Evolutionary conservation across 2,888 invertebrate species (phyloP).

Genomic region (Ceraclea dissimilis): DNA sequence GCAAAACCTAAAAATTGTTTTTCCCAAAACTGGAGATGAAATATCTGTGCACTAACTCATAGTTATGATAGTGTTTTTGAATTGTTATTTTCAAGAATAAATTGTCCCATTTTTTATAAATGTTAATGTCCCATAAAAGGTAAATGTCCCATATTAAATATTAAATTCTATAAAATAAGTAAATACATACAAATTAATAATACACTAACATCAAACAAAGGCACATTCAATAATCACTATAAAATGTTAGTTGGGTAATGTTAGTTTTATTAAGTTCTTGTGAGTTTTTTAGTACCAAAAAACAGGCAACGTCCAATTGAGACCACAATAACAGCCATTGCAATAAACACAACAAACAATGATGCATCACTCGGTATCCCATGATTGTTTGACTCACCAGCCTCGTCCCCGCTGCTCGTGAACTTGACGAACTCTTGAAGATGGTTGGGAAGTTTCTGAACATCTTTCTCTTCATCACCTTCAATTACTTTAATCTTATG

Average conservation of each 20-base stretch:
- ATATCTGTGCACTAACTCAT: too few species aligned
- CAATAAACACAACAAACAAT: slow-evolving; percentile 37
- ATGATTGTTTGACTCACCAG: slow-evolving; percentile 40
- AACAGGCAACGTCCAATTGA: slow-evolving; percentile 31
- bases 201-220: too few species aligned
- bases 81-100: too few species aligned
- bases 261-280: neutral
- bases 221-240: neutral
- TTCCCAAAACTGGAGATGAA: too few species aligned
- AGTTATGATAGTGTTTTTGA: too few species aligned
- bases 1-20: too few species aligned
- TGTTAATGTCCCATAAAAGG: too few species aligned
- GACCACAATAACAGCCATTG: slow-evolving; percentile 14
- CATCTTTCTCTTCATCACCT: slow-evolving; percentile 53
- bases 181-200: too few species aligned
- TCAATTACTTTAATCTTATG: slow-evolving; percentile 59
- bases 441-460: slow-evolving; percentile 64
- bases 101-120: too few species aligned
- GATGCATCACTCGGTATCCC: slow-evolving; percentile 7
- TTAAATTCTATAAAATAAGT: too few species aligned
- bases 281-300: slow-evolving; percentile 17
- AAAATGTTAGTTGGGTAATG: slow-evolving; percentile 6
- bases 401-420: slow-evolving; percentile 44
- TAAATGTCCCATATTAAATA: too few species aligned
- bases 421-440: slow-evolving; percentile 71